Conservation (phyloP, 2,113 vertebrate species). For the Tyto alba region DNA sequence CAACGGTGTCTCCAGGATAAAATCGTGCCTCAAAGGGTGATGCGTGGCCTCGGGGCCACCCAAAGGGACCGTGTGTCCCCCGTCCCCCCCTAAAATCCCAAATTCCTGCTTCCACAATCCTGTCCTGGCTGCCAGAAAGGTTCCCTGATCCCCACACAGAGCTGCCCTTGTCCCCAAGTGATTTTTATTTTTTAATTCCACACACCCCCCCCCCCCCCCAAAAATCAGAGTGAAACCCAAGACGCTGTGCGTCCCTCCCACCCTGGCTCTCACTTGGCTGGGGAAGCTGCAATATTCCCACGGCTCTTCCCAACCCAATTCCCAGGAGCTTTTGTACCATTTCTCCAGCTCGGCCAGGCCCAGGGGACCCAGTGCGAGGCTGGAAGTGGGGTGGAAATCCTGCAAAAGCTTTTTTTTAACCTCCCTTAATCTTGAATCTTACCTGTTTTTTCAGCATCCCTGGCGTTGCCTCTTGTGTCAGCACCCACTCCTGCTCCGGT, state of each 20-base stretch:
- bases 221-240: neutral
- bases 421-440: neutral
- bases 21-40: neutral
- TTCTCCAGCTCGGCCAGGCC: neutral
- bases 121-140: neutral
- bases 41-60: neutral
- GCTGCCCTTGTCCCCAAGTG: neutral
- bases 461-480: rapidly evolving
- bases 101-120: neutral
- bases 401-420: neutral
- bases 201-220: neutral
- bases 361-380: rapidly evolving
- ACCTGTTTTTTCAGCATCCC: neutral
- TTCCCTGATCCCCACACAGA: neutral
- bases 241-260: neutral
- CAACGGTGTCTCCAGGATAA: neutral
- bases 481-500: rapidly evolving
- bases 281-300: neutral
- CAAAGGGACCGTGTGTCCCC: neutral
- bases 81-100: neutral
- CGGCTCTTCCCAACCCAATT: neutral
- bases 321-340: neutral
- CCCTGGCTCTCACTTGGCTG: neutral
- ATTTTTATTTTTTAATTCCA: too few relatives aligned
- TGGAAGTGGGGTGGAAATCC: neutral